Percentiles rank a stretch among this genome's conserved stretches.
Conservation (phyloP, 2,888 invertebrate species). For the Lasius fuliginosus region DNA sequence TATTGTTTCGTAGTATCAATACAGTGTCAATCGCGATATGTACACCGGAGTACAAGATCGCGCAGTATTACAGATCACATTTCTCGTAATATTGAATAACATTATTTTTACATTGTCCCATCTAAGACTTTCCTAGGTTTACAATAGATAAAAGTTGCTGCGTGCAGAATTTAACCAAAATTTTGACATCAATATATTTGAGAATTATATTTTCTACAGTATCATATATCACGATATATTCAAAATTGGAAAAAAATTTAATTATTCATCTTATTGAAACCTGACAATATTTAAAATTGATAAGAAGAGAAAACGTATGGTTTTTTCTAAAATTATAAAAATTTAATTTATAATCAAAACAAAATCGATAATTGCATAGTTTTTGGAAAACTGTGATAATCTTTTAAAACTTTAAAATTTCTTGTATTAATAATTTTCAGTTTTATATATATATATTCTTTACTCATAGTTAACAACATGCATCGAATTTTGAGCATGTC, state of each 20-base stretch:
- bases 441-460: conserved; percentile 2
- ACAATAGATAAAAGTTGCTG: conserved; percentile 60
- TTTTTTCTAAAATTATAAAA: neutral
- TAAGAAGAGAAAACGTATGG: neutral
- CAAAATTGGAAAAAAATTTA: neutral
- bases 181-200: conserved; percentile 8
- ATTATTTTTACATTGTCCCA: conserved; percentile 3
- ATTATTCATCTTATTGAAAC: neutral
- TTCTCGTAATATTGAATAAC: conserved; percentile 27
- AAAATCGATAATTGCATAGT: neutral
- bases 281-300: neutral
- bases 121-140: neutral
- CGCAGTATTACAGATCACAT: conserved; percentile 18
- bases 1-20: conserved; percentile 80
- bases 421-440: neutral
- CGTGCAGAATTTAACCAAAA: conserved; percentile 36
- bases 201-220: neutral
- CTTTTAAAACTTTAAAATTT: neutral
- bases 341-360: conserved; percentile 3
- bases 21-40: conserved; percentile 29
- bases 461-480: conserved; percentile 1
- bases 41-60: conserved; percentile 10
- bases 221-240: conserved; percentile 14
- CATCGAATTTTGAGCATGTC: conserved; percentile 34
- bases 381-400: conserved; percentile 5